Percentiles rank a stretch among this genome's conserved stretches.
These are phyloP conservation scores for Perizoma flavofasciatum DNA, from an alignment of 2,888 invertebrate species.

Conservation along the genomic window DNA sequence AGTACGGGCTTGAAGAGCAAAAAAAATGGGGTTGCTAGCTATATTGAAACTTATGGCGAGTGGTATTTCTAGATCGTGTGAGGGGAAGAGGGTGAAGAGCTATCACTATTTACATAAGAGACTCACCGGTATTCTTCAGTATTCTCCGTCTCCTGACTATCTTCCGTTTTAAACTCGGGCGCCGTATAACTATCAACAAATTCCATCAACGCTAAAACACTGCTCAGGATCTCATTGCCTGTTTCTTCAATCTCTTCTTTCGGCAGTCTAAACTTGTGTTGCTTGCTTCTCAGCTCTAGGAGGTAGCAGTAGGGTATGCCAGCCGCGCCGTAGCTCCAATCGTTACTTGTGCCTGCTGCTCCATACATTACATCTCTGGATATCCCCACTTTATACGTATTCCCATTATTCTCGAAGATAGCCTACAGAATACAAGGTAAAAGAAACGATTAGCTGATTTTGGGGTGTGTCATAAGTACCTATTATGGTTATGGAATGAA, in stretches of 20 bases:
- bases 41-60: no score
- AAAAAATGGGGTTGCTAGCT: no score
- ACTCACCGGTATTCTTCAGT: slow-evolving; percentile 17
- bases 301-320: slow-evolving; percentile 73
- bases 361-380: slow-evolving; percentile 74
- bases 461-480: slow-evolving; percentile 14
- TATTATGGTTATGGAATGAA: neutral
- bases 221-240: slow-evolving; percentile 62
- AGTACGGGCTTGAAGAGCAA: no score
- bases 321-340: slow-evolving; percentile 67
- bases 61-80: no score
- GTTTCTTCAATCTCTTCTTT: slow-evolving; percentile 69
- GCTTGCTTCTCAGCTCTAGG: slow-evolving; percentile 68
- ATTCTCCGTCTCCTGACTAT: slow-evolving; percentile 1
- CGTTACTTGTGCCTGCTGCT: slow-evolving; percentile 72
- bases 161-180: slow-evolving; percentile 10
- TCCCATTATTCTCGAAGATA: slow-evolving; percentile 64
- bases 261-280: slow-evolving; percentile 66
- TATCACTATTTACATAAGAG: neutral
- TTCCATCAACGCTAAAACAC: slow-evolving; percentile 66
- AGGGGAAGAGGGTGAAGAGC: no score
- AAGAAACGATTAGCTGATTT: slow-evolving; percentile 18
- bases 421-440: slow-evolving; percentile 51
- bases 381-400: slow-evolving; percentile 72
- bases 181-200: slow-evolving; percentile 57